These are phyloP conservation scores for Scolopax mira DNA, from an alignment of 2,113 vertebrate species.

Conservation along the genomic window DNA sequence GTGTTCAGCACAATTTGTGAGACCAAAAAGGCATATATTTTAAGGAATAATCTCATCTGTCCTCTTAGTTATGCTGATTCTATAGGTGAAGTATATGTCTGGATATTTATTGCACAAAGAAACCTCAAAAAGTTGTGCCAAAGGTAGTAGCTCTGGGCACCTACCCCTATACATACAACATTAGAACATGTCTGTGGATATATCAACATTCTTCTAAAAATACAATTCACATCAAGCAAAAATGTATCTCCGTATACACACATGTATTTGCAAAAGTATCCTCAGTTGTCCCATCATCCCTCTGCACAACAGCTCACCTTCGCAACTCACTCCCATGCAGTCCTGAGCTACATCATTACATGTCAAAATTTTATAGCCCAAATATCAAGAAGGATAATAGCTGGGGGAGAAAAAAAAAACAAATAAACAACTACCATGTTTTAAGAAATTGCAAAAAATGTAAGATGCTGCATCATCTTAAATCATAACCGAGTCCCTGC, in stretches of 20 bases:
- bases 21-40: background rate
- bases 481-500: background rate
- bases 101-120: background rate
- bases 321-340: fast-evolving
- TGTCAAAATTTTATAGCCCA: background rate
- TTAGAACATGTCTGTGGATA: background rate
- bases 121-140: background rate
- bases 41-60: background rate
- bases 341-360: background rate
- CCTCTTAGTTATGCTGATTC: background rate
- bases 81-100: background rate
- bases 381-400: background rate
- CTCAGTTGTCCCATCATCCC: background rate
- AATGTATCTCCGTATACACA: background rate
- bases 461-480: background rate
- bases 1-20: background rate
- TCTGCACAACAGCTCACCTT: background rate
- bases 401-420: background rate
- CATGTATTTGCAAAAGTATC: background rate
- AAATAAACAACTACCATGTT: background rate
- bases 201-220: background rate
- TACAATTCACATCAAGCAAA: background rate
- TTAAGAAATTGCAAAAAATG: background rate
- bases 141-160: background rate
- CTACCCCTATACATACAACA: background rate